Conservation (phyloP, 2,113 vertebrate genomes). For the Rissa tridactyla region DNA sequence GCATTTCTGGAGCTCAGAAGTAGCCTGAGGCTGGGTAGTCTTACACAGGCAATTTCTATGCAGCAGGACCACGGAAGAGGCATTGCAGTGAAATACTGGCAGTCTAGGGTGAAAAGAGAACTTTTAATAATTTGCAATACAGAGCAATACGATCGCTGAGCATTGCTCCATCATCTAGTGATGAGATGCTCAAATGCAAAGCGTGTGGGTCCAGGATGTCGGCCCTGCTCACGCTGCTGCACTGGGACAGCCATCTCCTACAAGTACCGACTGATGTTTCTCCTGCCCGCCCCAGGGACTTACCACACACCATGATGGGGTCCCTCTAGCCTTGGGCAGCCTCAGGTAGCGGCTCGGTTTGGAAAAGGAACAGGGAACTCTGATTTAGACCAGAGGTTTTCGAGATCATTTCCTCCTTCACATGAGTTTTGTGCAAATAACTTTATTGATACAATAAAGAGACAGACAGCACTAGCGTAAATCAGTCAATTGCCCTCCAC, state of each 20-base stretch:
- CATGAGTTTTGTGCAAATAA: not conserved
- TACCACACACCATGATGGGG: not conserved
- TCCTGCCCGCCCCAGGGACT: not conserved
- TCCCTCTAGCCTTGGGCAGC: not conserved
- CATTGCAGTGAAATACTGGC: not conserved
- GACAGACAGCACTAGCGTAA: not conserved
- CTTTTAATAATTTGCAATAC: not conserved
- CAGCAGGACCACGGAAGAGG: not conserved
- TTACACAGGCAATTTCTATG: not conserved
- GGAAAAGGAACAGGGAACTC: not conserved
- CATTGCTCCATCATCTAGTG: not conserved
- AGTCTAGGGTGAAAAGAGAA: not conserved
- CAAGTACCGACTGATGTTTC: accelerated
- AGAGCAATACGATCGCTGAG: accelerated
- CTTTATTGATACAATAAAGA: not conserved
- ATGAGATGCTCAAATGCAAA: not conserved
- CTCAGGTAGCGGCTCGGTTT: not conserved
- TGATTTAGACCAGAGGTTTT: not conserved
- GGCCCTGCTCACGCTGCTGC: not conserved
- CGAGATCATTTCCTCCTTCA: not conserved
- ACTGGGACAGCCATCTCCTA: not conserved
- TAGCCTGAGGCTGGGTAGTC: not conserved
- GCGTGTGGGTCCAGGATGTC: accelerated
- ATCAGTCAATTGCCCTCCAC: not conserved
- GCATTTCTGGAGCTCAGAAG: not conserved